Evolutionary conservation across 2,113 vertebrate genomes (phyloP).

Genomic region (Myiagra hebetior): DNA sequence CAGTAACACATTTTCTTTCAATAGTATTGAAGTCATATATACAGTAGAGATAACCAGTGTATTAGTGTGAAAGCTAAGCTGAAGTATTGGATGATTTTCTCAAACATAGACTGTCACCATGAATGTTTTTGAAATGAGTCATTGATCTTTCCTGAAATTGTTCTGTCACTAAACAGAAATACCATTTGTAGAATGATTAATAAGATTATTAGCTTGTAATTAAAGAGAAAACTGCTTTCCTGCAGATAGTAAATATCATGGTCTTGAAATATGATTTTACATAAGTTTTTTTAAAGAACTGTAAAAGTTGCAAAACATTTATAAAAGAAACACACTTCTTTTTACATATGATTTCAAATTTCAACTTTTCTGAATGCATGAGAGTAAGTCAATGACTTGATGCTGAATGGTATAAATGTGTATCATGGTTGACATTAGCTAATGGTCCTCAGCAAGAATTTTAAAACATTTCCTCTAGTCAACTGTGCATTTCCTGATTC

Average conservation of each 20-base stretch:
- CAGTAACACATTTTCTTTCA: not conserved
- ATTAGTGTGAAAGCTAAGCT: not conserved
- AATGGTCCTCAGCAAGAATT: not conserved
- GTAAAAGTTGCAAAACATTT: not conserved
- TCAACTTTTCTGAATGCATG: not conserved
- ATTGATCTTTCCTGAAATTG: not conserved
- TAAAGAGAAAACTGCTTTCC: not conserved
- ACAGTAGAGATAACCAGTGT: not conserved
- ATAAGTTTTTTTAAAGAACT: not conserved
- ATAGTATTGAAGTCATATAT: not conserved
- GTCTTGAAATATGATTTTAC: not conserved
- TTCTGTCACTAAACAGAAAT: not conserved
- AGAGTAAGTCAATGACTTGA: not conserved
- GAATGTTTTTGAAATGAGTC: not conserved
- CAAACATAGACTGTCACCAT: not conserved
- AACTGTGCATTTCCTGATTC: not conserved
- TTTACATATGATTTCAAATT: not conserved
- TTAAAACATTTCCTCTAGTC: not conserved
- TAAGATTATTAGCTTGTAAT: not conserved
- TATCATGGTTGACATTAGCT: not conserved
- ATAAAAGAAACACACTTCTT: not conserved
- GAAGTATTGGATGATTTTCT: not conserved
- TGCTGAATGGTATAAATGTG: not conserved
- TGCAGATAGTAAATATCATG: not conserved
- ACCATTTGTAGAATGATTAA: not conserved